Evolutionary conservation across 2,113 vertebrate species (phyloP), one percentile per base, ranked within the genome.

Genomic region (Hydrochoerus hydrochaeris): DNA sequence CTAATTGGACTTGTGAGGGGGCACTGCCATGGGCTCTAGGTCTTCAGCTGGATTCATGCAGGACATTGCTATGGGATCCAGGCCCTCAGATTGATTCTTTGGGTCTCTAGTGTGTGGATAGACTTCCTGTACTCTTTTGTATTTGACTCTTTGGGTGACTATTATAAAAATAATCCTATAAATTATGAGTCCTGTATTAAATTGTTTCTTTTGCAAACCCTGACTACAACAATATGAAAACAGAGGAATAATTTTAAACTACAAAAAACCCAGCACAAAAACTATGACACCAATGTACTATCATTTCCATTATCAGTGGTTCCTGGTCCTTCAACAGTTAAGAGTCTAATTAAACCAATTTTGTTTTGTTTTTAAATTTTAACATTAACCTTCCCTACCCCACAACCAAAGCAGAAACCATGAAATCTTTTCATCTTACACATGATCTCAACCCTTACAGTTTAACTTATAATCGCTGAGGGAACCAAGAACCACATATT

Each of bases 211-310:
- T 57, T 57, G 54, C 54, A 16, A 57, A 57, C 54, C 54, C 54
- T 57, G 54, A 57, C 54, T 57, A 57, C 54, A 54, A 54, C 13
- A 57, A 57, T 57, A 80, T 30, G 28, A 38, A 95, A 73, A 52
- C 24, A 87, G 65, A 62, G 44, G n/a, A 92, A 78, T 60, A 69
- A 60, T 86, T 73, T 96, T 87, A 63, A 96, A 95, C 28, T 52
- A 30, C 2, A 80, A 81, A 80, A 65, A 73, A 60, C n/a, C 13
- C 11, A n/a, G 38, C 41, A 71, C 19, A 78, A 84, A 93, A 83
- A 78, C 20, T 44, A 71, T 38, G 19, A 77, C 3, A 63, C 2
- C 44, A 41, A n/a, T 26, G 5, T 63, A 65, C 41, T 75, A 60
- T 58, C 44, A 71, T 35, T 91, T 83, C 58, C 69, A 44, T 44